Base-by-base conservation (phyloP, 2,113 vertebrate genomes). In the Microcebus lehilahytsara region DNA sequence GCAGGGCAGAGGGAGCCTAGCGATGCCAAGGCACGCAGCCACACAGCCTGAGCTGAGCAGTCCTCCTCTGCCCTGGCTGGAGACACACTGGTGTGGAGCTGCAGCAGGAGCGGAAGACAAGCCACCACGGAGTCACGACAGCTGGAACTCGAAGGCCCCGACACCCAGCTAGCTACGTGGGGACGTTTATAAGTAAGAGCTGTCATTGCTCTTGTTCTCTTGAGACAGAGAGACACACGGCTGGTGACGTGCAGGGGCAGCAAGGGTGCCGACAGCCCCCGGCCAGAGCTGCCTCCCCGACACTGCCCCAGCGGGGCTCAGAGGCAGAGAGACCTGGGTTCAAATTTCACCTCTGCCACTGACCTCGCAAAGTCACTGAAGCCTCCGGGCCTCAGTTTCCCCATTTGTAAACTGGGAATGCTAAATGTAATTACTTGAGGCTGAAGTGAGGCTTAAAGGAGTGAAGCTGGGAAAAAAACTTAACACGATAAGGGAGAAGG, bases 241-340 rank as follows among this genome's bases (percentile, higher is more conserved):
- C 5, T 12, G 13, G 14, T 5, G 2, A 40, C 0, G 6, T 4
- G 9, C 30, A 37, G 58, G 23, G 49, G 14, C 3, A 16, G 25
- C 2, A 22, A 42, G 23, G 3, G 1, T 2, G 60, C 9, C 5
- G 1, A 0, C 12, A 20, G 80, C 19, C 49, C 53, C 27, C 20
- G 37, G 16, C 30, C 6, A 30, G n/a, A 90, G 89, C 46, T 25
- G 75, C 56, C 32, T 53, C 34, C 30, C 6, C 5, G 67, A 81
- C 14, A n/a, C 25, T 2, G 14, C 22, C 5, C 7, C 13, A 67
- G n/a, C 11, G 40, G 32, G 71, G 72, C 34, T 3, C 0, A 32
- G 75, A 74, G 32, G 46, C 84, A 32, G 66, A 32, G 66, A 32
- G n/a, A 71, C 1, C 25, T 6, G 60, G 17, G 51, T 51, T 74